Conservation (phyloP, 1,140 invertebrate genomes). For the Trachymyrmex cornetzi region DNA sequence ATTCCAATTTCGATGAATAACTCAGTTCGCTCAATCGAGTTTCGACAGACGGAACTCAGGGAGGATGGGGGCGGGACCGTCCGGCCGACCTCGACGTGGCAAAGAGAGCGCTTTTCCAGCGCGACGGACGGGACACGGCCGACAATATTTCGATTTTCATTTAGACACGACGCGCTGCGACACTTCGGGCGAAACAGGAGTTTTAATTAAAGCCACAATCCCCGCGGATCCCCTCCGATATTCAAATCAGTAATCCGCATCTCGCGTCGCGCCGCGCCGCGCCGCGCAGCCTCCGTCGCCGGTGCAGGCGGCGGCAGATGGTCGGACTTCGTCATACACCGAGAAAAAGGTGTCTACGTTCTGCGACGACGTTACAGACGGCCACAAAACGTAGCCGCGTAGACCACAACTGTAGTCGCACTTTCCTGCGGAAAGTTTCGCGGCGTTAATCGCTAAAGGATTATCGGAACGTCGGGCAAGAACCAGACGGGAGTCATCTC, state of each 20-base stretch:
- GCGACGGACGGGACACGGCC: slow-evolving; percentile 20
- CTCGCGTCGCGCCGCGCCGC: slow-evolving; percentile 54
- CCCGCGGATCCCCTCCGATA: slow-evolving; percentile 78
- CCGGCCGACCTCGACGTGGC: slow-evolving; percentile 38
- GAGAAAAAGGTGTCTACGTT: slow-evolving; percentile 63
- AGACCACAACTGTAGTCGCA: neutral
- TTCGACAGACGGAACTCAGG: neutral
- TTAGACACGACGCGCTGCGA: slow-evolving; percentile 73
- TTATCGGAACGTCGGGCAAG: slow-evolving; percentile 12
- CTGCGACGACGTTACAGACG: slow-evolving; percentile 29
- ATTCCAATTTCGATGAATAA: slow-evolving; percentile 64
- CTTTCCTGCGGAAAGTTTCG: slow-evolving; percentile 38
- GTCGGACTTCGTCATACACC: slow-evolving; percentile 70
- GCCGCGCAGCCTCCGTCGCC: slow-evolving; percentile 38
- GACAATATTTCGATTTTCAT: slow-evolving; percentile 82
- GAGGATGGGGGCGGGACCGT: slow-evolving; percentile 15
- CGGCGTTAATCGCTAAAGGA: slow-evolving; percentile 50
- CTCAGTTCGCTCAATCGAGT: slow-evolving; percentile 40
- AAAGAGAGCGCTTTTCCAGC: neutral
- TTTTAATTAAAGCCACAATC: slow-evolving; percentile 83
- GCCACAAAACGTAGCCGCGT: slow-evolving; percentile 13
- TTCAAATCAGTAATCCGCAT: slow-evolving; percentile 82
- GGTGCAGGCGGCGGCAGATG: slow-evolving; percentile 78
- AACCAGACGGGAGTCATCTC: neutral
- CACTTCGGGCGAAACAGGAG: slow-evolving; percentile 78